phyloP scores from a whole-genome alignment of 1,140 invertebrate species.

The Drosophila sp. region DNA sequence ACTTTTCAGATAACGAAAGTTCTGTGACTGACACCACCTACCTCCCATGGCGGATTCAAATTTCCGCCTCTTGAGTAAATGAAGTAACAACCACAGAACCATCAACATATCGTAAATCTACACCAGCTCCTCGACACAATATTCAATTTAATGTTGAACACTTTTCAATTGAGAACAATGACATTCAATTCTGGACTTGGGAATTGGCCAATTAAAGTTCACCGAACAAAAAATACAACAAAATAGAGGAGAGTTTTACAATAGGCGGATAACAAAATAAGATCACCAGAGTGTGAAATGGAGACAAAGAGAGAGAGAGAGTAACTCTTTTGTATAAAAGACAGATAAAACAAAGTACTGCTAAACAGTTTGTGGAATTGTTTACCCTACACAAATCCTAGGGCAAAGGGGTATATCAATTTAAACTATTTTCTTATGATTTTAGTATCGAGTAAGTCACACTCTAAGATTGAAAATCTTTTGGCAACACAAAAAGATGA shows the following conservation, averaged over 20 bases:
- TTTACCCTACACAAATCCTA: background rate
- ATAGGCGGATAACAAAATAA: background rate
- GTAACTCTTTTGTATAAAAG: background rate
- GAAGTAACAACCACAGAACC: background rate
- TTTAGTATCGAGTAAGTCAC: too few relatives aligned
- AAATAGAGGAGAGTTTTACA: background rate
- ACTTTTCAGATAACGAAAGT: conserved; percentile 46
- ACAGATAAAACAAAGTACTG: conserved; percentile 4
- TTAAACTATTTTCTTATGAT: too few relatives aligned
- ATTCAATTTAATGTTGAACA: background rate
- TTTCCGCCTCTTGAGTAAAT: background rate
- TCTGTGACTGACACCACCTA: background rate
- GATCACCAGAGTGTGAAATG: background rate
- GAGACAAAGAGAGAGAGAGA: background rate
- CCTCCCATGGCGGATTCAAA: background rate
- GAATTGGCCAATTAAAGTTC: conserved; percentile 6
- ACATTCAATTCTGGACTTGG: background rate
- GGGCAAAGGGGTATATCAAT: background rate
- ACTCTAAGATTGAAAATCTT: too few relatives aligned
- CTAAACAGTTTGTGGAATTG: background rate
- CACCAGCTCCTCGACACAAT: background rate
- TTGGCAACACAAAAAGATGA: too few relatives aligned
- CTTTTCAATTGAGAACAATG: conserved; percentile 7
- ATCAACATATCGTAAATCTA: background rate
- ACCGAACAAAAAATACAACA: background rate